Conservation (phyloP, 2,888 invertebrate genomes). For the Drosophila barbarae region DNA sequence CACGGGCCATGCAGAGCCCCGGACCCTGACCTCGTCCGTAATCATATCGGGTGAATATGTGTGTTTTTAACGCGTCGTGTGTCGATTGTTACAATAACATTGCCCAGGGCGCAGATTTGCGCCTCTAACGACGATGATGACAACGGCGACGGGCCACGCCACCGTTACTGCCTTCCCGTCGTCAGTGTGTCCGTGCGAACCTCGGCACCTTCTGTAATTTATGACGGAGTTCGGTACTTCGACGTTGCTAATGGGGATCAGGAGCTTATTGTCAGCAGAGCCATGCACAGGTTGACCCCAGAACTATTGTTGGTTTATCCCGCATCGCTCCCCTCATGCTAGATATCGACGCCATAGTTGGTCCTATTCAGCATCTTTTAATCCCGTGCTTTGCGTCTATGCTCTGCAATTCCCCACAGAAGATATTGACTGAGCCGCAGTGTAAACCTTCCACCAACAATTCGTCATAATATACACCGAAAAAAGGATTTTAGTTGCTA, state of each 20-base stretch:
- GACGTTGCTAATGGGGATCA: conserved; percentile 18
- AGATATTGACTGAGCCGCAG: conserved; percentile 27
- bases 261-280: not conserved
- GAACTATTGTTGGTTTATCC: conserved; percentile 13
- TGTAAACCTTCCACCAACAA: conserved; percentile 39
- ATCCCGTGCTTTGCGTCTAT: conserved; percentile 13
- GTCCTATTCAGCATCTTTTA: conserved; percentile 15
- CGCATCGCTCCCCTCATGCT: conserved; percentile 3
- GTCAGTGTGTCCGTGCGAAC: conserved; percentile 55
- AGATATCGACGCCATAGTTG: conserved; percentile 5
- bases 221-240: conserved; percentile 46
- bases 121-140: conserved; percentile 64
- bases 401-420: conserved; percentile 9
- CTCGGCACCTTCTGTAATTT: conserved; percentile 72
- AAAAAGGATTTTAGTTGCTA: conserved; percentile 25
- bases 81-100: conserved; percentile 74
- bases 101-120: conserved; percentile 69
- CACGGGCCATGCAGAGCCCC: conserved; percentile 46
- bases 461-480: conserved; percentile 38
- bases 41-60: conserved; percentile 48
- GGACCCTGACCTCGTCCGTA: conserved; percentile 19
- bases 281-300: conserved; percentile 1
- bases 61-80: conserved; percentile 67
- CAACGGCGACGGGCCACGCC: conserved; percentile 31
- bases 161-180: conserved; percentile 41